Evolutionary conservation across 2,797 vertebrate species (phyloP).

Genomic region (Melanotaenia nigrans): DNA sequence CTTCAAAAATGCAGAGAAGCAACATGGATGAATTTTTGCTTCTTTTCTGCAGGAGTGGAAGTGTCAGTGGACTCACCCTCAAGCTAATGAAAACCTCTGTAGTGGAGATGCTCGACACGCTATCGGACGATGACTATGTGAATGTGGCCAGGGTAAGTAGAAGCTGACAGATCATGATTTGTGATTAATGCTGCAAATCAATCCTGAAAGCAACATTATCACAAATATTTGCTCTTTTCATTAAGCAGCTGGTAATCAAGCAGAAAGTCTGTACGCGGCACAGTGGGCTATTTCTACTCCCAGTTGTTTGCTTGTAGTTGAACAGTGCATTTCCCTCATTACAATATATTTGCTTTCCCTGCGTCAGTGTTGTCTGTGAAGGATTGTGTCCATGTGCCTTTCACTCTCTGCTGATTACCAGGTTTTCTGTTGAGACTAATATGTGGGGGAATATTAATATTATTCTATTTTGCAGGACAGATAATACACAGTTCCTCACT

Average conservation of each 20-base stretch:
- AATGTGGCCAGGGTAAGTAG: conserved; percentile 93
- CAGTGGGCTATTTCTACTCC: conserved; percentile 38
- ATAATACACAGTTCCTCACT: conserved; percentile 39
- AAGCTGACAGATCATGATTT: conserved; percentile 4
- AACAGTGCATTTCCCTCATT: conserved; percentile 54
- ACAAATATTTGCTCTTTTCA: conserved; percentile 50
- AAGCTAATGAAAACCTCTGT: conserved; percentile 99
- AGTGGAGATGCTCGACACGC: conserved; percentile 94
- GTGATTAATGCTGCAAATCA: conserved; percentile 21
- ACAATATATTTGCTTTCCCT: conserved; percentile 44
- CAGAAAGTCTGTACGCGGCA: conserved; percentile 31
- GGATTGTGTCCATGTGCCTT: conserved; percentile 46
- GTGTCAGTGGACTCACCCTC: conserved; percentile 95
- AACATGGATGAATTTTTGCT: neutral
- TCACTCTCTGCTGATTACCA: conserved; percentile 55
- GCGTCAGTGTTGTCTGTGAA: conserved; percentile 31
- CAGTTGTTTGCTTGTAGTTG: conserved; percentile 48
- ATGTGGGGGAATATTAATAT: conserved; percentile 55
- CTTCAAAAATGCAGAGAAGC: neutral
- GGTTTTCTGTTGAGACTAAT: conserved; percentile 59
- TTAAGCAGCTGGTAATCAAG: conserved; percentile 55
- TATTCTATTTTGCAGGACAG: conserved; percentile 56
- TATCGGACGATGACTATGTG: conserved; percentile 97
- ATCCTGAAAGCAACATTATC: conserved; percentile 19
- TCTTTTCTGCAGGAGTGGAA: conserved; percentile 88